Evolutionary conservation across 2,113 vertebrate species (phyloP).

Genomic region (Ailurus styani): DNA sequence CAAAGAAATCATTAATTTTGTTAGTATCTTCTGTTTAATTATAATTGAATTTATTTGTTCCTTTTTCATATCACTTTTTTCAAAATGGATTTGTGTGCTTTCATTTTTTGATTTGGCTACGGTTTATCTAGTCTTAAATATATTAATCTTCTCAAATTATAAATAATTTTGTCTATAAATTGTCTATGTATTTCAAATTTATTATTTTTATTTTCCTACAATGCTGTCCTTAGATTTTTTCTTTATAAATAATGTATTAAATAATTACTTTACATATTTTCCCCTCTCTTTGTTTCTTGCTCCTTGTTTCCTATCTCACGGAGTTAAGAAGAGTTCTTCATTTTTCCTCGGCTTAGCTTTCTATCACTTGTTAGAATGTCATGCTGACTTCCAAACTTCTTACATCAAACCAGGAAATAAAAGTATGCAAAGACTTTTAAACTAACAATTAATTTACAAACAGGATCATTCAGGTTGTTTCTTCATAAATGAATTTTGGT

Average conservation of each 20-base stretch:
- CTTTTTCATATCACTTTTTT: neutral
- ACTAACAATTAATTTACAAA: neutral
- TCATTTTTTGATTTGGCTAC: neutral
- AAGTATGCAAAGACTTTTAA: neutral
- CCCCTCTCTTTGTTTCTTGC: neutral
- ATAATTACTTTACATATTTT: neutral
- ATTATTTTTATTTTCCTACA: neutral
- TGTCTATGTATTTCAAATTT: neutral
- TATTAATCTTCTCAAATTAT: neutral
- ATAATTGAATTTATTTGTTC: neutral
- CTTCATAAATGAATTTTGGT: neutral
- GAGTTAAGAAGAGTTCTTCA: neutral
- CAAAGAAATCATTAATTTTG: neutral
- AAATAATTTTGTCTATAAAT: neutral
- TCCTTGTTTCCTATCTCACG: neutral
- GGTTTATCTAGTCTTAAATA: neutral
- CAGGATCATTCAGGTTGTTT: neutral
- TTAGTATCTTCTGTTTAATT: neutral
- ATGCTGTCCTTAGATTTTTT: neutral
- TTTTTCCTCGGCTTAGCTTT: neutral
- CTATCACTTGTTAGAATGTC: neutral
- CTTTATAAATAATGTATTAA: neutral
- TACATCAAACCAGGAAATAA: neutral
- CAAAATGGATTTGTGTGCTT: neutral
- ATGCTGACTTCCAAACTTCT: neutral